phyloP scores from a whole-genome alignment of 2,113 vertebrate genomes.

The Channa maculata region DNA sequence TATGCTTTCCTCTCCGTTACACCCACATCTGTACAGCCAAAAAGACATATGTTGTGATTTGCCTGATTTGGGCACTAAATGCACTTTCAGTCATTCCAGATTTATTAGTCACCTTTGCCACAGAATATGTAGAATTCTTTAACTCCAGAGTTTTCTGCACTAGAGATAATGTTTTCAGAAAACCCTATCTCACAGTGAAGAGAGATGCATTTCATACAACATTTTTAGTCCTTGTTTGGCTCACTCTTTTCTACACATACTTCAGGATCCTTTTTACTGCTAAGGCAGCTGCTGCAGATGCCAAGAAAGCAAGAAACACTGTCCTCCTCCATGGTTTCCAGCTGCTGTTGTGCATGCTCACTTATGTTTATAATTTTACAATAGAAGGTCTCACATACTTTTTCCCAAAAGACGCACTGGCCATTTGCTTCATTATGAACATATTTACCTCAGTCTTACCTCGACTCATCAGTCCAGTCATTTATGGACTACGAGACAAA shows the following conservation, averaged over 20 bases:
- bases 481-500: slow-evolving; percentile 76
- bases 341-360: slow-evolving; percentile 59
- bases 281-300: slow-evolving; percentile 25
- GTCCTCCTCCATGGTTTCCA: slow-evolving; percentile 56
- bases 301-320: slow-evolving; percentile 50
- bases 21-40: slow-evolving; percentile 62
- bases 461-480: slow-evolving; percentile 68
- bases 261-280: slow-evolving; percentile 60
- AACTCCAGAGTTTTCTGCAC: slow-evolving; percentile 53
- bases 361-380: slow-evolving; percentile 29
- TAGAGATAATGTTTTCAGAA: slow-evolving; percentile 34
- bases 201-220: slow-evolving; percentile 25
- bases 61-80: slow-evolving; percentile 57
- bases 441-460: slow-evolving; percentile 67
- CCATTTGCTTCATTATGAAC: slow-evolving; percentile 11
- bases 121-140: slow-evolving; percentile 54
- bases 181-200: slow-evolving; percentile 38
- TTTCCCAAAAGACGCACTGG: slow-evolving; percentile 19
- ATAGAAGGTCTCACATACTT: slow-evolving; percentile 1
- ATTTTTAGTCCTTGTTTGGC: slow-evolving; percentile 54
- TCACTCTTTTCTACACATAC: slow-evolving; percentile 62
- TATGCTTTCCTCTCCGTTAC: slow-evolving; percentile 68
- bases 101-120: slow-evolving; percentile 57
- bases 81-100: slow-evolving; percentile 56
- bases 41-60: slow-evolving; percentile 56